Percentiles rank a stretch among this genome's conserved stretches.
Evolutionary conservation across 2,888 invertebrate genomes (phyloP).

Genomic region (Folsomia candida): DNA sequence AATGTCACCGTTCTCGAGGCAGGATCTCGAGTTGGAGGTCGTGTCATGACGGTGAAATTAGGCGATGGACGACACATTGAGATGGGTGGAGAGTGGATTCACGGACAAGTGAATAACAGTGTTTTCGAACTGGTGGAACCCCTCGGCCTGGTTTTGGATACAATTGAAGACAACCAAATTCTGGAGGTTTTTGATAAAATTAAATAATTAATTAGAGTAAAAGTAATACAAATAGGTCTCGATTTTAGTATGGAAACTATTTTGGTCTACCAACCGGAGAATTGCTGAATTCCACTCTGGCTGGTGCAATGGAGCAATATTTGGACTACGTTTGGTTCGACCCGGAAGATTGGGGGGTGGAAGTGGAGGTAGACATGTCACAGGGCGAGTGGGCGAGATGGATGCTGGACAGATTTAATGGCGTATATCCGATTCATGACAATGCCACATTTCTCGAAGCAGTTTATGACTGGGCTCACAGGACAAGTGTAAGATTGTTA

Average conservation of each 20-base stretch:
- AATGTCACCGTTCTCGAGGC: constrained; percentile 11
- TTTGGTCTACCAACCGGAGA: background rate
- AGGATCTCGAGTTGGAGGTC: background rate
- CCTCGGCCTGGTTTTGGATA: background rate
- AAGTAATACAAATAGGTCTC: too few species aligned
- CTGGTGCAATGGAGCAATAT: background rate
- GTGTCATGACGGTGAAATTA: background rate
- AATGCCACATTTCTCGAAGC: background rate
- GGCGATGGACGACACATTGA: constrained; percentile 6
- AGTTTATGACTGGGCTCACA: constrained; percentile 4
- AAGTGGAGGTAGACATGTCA: background rate
- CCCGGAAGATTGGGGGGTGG: background rate
- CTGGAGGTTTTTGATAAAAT: too few species aligned
- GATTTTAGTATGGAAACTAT: background rate
- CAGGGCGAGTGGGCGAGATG: background rate
- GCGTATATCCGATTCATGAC: background rate
- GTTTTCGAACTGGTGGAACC: constrained; percentile 8
- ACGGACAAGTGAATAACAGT: constrained; percentile 1
- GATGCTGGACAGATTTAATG: constrained; percentile 5
- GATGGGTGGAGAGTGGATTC: constrained; percentile 15
- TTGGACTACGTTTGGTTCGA: background rate
- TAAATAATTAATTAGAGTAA: too few species aligned
- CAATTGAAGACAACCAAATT: background rate
- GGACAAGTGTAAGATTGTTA: background rate
- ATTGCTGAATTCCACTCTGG: background rate